Percentiles rank a stretch among this genome's conserved stretches.
Evolutionary conservation across 2,113 vertebrate genomes (phyloP).

Genomic region (Corythornis cristatus): DNA sequence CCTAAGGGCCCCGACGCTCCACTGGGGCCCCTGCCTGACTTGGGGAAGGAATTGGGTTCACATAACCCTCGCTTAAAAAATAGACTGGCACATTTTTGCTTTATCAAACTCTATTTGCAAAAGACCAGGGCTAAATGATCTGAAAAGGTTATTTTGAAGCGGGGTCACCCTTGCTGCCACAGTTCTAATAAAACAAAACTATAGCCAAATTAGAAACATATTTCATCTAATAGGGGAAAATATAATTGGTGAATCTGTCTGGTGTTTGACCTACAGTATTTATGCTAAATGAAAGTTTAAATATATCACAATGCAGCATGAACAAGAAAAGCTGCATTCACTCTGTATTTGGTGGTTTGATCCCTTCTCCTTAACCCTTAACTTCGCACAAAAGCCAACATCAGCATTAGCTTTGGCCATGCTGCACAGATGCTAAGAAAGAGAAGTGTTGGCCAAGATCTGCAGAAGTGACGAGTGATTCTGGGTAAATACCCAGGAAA

Average conservation of each 20-base stretch:
- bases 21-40: constrained; percentile 10
- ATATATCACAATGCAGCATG: constrained; percentile 66
- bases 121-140: constrained; percentile 33
- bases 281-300: constrained; percentile 67
- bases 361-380: background rate
- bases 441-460: background rate
- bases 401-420: background rate
- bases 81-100: constrained; percentile 39
- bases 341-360: background rate
- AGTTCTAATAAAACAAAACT: constrained; percentile 78
- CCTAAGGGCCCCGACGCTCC: background rate
- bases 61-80: constrained; percentile 40
- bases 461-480: background rate
- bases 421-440: background rate
- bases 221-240: constrained; percentile 75
- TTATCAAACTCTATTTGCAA: constrained; percentile 28
- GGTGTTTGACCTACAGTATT: constrained; percentile 73
- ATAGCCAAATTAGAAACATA: constrained; percentile 76
- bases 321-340: constrained; percentile 41
- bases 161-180: constrained; percentile 57
- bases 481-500: background rate
- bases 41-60: constrained; percentile 46
- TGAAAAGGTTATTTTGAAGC: constrained; percentile 60
- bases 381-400: background rate
- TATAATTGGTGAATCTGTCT: constrained; percentile 75